Base-by-base conservation (phyloP, 2,888 invertebrate genomes). In the Conus canariensis region DNA sequence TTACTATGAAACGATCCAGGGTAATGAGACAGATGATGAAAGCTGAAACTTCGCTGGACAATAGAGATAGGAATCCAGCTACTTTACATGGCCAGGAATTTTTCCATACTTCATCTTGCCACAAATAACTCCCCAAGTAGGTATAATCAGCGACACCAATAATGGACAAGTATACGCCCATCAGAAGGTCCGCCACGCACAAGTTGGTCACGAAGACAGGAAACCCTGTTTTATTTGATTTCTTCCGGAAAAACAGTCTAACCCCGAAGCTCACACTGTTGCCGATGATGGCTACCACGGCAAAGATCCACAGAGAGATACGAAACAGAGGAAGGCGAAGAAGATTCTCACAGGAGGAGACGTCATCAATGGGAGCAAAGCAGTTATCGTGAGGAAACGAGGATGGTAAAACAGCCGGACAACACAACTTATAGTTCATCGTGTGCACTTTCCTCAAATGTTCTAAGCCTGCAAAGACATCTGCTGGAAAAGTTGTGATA, bases 11-110 rank as follows among this genome's bases (percentile, higher is more conserved):
- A 10, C 85, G 85, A 60, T 85, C 85, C 25, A 85, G 25, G 12
- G 85, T 85, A 22, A 85, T 85, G 60, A 85, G 60, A 25, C 85
- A 85, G 22, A 85, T 85, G 85, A 85, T n/a, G 85, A 85, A 85
- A 58, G 85, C 85, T 25, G 85, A 85, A 25, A 85, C 85, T 60
- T 85, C 85, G 25, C 60, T 60, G 25, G 85, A 85, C 85, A 85
- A 19, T 60, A 85, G 60, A 5, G 85, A 85, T 60, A 85, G n/a
- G 25, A 85, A 59, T 60, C 85, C 85, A 85, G 85, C 85, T 60
- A 25, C 12, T 60, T 12, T 59, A 22, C 85, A 85, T 25, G 60
- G 25, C 85, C 60, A 60, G n/a, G 58, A 58, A 22, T 9, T 10
- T 85, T 59, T 85, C 85, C 85, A 85, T 8, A 25, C 12, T 85